Conservation (phyloP, 2,797 vertebrate genomes). For the Myioborus miniatus region DNA sequence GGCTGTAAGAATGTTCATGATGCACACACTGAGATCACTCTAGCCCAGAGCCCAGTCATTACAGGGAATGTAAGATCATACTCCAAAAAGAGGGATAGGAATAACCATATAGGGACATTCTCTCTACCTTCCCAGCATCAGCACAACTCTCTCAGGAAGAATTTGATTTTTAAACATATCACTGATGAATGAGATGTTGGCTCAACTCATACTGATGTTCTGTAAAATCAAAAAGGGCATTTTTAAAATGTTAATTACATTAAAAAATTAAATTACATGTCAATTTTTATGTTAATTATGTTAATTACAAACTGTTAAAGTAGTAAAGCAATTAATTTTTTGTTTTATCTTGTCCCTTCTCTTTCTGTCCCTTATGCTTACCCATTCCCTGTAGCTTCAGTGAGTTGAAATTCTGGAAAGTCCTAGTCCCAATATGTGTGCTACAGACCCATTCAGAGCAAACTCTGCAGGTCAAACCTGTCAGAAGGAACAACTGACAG, state of each 20-base stretch:
- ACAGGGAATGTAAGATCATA: background rate
- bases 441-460: background rate
- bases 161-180: background rate
- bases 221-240: background rate
- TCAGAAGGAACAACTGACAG: background rate
- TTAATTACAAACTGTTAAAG: background rate
- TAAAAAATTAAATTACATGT: too few species aligned
- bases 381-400: background rate
- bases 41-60: background rate
- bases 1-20: background rate
- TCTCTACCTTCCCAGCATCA: background rate
- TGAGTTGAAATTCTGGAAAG: background rate
- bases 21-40: background rate
- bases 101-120: background rate
- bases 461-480: background rate
- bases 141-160: background rate
- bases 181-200: background rate
- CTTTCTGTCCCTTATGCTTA: background rate
- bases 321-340: background rate
- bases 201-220: background rate
- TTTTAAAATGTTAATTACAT: too few species aligned
- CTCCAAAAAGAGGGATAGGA: background rate
- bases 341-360: background rate
- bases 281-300: background rate
- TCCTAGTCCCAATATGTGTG: rapidly evolving